Conservation (phyloP, 2,113 vertebrate genomes). For the Vulpes vulpes region DNA sequence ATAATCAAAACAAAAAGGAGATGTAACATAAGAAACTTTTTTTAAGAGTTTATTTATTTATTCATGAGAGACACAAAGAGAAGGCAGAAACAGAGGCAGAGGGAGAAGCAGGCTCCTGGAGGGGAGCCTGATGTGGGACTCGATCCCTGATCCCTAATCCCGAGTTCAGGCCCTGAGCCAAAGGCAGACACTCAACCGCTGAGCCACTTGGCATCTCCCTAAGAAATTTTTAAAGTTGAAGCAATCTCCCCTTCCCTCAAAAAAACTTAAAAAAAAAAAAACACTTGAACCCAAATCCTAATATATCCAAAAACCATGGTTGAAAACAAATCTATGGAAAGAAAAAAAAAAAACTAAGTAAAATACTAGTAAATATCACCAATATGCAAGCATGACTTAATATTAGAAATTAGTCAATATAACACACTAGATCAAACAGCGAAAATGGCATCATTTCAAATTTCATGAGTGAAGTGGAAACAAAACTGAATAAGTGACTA, state of each 20-base stretch:
- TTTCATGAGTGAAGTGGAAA: not conserved
- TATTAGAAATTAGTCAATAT: not conserved
- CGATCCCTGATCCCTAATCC: no score
- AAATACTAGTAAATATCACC: not conserved
- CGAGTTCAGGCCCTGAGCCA: no score
- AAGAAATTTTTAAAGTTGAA: not conserved
- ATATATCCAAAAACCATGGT: not conserved
- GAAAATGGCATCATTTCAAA: not conserved
- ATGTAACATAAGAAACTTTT: not conserved
- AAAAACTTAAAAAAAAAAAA: not conserved
- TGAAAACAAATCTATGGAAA: not conserved
- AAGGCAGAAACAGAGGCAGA: no score
- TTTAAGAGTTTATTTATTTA: no score
- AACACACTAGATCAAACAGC: not conserved
- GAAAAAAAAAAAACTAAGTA: not conserved
- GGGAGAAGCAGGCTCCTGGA: no score
- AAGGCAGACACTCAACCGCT: no score
- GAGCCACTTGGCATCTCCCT: no score
- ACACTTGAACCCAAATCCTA: not conserved
- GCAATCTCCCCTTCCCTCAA: not conserved
- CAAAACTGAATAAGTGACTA: not conserved
- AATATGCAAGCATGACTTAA: not conserved
- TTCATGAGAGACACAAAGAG: no score
- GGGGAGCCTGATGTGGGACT: no score
- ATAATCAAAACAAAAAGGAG: not conserved